A percentile compares a stretch with the other conserved stretches of the same genome.
Conservation (phyloP, 2,113 vertebrate genomes). For the Ptilorrhoa leucosticta region DNA sequence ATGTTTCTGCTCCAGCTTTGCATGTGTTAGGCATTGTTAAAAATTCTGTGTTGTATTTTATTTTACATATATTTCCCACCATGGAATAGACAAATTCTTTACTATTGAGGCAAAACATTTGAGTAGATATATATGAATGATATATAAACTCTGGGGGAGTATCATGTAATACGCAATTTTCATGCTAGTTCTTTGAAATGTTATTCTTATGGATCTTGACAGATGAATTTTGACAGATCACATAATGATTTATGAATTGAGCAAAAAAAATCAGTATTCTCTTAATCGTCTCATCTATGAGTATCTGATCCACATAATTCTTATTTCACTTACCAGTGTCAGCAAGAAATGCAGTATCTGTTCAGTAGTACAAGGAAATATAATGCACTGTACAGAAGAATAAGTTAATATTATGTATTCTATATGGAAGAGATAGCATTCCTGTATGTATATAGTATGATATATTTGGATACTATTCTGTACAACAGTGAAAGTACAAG, state of each 20-base stretch:
- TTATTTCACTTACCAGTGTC: not conserved
- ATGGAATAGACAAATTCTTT: not conserved
- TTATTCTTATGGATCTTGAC: not conserved
- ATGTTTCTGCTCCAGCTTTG: not conserved
- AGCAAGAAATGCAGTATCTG: not conserved
- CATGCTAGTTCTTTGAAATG: not conserved
- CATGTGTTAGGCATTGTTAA: not conserved
- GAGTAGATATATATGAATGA: not conserved
- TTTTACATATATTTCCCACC: not conserved
- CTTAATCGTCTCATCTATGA: rapidly evolving
- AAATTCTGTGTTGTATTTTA: not conserved
- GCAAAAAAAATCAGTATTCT: not conserved
- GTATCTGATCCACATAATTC: not conserved
- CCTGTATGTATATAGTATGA: not conserved
- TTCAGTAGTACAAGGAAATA: not conserved
- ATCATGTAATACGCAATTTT: not conserved
- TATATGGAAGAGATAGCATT: not conserved
- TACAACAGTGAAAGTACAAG: not conserved
- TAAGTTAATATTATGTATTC: not conserved
- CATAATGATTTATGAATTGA: not conserved
- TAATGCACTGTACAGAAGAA: not conserved
- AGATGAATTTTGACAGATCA: not conserved
- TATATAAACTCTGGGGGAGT: not conserved
- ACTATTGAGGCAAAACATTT: not conserved
- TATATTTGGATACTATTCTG: not conserved